phyloP scores from a whole-genome alignment of 2,113 vertebrate genomes.

The Oreochromis tanganicae region DNA sequence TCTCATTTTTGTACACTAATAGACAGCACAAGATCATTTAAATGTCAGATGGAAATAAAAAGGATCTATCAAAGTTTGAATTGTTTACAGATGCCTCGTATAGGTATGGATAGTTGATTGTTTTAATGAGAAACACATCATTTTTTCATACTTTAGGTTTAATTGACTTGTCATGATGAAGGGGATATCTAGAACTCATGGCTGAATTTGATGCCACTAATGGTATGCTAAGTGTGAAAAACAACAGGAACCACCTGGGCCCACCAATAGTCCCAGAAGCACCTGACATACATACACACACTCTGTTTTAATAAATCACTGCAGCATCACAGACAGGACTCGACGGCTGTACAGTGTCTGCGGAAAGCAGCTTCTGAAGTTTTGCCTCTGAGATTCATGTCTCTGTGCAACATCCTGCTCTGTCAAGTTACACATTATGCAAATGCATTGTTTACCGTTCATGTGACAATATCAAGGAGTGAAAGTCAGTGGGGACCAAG shows the following conservation, averaged over 20 bases:
- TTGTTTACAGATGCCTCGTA: constrained; percentile 38
- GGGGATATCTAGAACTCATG: constrained; percentile 27
- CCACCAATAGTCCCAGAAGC: constrained; percentile 16
- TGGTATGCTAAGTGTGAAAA: constrained; percentile 43
- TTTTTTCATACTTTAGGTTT: constrained; percentile 29
- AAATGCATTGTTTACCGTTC: constrained; percentile 66
- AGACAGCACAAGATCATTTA: background rate
- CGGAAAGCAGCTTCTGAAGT: constrained; percentile 38
- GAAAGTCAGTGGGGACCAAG: constrained; percentile 49
- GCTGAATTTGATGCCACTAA: constrained; percentile 57
- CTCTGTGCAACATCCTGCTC: constrained; percentile 44
- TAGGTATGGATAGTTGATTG: constrained; percentile 24
- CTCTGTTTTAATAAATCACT: constrained; percentile 53
- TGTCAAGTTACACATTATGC: constrained; percentile 64
- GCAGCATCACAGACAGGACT: constrained; percentile 33
- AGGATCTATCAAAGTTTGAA: background rate
- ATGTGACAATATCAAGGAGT: constrained; percentile 58
- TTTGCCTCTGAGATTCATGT: constrained; percentile 50
- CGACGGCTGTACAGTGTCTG: background rate
- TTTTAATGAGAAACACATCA: constrained; percentile 49
- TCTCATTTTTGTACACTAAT: background rate
- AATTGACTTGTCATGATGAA: constrained; percentile 58
- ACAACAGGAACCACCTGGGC: constrained; percentile 39
- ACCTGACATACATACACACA: constrained; percentile 25
- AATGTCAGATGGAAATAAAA: background rate